Evolutionary conservation across 2,888 invertebrate species (phyloP).

Genomic region (Drosophila nr. perissopoda): DNA sequence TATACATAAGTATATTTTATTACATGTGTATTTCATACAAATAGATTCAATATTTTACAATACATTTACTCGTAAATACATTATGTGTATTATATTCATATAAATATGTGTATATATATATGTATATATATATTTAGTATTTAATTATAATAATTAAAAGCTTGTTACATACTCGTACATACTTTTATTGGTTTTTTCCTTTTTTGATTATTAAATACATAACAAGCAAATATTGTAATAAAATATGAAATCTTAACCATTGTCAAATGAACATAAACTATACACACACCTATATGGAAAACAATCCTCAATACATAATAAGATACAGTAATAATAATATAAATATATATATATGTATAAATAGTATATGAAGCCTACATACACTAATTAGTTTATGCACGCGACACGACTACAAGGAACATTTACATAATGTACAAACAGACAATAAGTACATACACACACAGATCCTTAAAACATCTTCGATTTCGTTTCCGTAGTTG

Average conservation of each 20-base stretch:
- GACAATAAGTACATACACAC: conserved; percentile 55
- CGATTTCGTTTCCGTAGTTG: not conserved
- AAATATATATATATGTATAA: conserved; percentile 23
- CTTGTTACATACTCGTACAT: conserved; percentile 61
- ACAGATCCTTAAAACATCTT: conserved; percentile 48
- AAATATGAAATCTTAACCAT: conserved; percentile 58
- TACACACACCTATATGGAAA: conserved; percentile 71
- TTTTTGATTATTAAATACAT: conserved; percentile 65
- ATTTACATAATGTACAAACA: conserved; percentile 82
- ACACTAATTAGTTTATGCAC: conserved; percentile 52
- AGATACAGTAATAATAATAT: conserved; percentile 21
- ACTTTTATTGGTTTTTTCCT: conserved; percentile 32
- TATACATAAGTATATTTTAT: conserved; percentile 53
- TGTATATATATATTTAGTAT: conserved; percentile 35
- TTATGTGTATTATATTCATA: conserved; percentile 55
- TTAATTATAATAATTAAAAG: conserved; percentile 67
- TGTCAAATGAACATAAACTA: conserved; percentile 68
- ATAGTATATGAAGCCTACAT: conserved; percentile 58
- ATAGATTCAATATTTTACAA: conserved; percentile 80
- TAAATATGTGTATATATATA: conserved; percentile 19
- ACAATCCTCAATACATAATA: conserved; percentile 38
- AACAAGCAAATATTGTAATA: conserved; percentile 71
- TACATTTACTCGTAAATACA: conserved; percentile 69
- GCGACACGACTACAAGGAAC: conserved; percentile 67
- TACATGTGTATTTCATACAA: conserved; percentile 80